Base-by-base conservation (phyloP, 2,113 vertebrate species). In the Rhea pennata region DNA sequence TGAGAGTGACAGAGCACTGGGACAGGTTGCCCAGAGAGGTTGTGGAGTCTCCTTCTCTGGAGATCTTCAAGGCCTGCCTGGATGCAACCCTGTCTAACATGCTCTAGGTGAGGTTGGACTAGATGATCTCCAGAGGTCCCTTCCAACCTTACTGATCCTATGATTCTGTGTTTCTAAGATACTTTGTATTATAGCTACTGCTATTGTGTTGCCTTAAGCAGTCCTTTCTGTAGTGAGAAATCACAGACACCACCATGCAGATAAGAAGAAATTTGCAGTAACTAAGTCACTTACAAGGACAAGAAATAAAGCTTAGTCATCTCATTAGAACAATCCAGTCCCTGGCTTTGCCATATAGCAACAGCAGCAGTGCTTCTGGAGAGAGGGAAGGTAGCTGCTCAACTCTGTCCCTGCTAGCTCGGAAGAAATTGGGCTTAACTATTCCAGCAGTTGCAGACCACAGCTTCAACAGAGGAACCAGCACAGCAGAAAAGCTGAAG, bases 401-500 rank as follows among this genome's bases (percentile, higher is more conserved):
- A 21, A 6, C 16, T n/a, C 23, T 20, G 12, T 19, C 39, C 59
- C 74, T 15, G 1, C 7, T 46, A 24, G 54, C 36, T 33, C 51
- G 39, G 40, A 24, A 86, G 48, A 86, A 86, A 80, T 2, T 0
- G 0, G 19, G 20, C 5, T 84, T 23, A 31, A 59, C 46, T 48
- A 16, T 48, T 16, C 46, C 46, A 48, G 44, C 46, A 48, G 46
- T 48, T 8, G 16, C 46, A 48, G 46, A 48, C 46, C 46, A 48
- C 0, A 3, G 13, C 4, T 56, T 77, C 69, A 73, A 22, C 1
- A 0, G 15, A 20, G 79, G 23, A 50, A 8, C 2, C 1, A 5
- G 26, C 1, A 2, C 36, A 76, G 76, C 50, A 77, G 46, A 48
- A 17, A 80, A 87, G 12, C 3, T 0, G 9, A 5, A 2, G 2